A percentile compares a stretch with the other conserved stretches of the same genome.
phyloP scores from a whole-genome alignment of 1,140 invertebrate genomes.

The Lasioglossum albipes region DNA sequence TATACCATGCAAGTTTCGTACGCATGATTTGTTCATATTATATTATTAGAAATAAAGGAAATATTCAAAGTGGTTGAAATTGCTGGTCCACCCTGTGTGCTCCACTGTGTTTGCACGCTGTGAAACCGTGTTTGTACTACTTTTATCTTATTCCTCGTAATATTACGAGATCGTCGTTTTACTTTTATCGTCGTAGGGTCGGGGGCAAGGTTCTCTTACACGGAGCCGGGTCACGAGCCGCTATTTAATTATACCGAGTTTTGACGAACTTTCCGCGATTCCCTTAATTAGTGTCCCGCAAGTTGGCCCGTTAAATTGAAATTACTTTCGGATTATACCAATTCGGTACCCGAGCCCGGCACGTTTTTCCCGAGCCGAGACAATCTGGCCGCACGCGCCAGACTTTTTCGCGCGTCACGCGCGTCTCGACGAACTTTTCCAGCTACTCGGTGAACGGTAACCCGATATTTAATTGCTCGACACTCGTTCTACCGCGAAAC shows the following conservation, averaged over 20 bases:
- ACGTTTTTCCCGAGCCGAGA: neutral
- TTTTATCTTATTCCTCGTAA: neutral
- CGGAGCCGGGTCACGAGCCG: conserved; percentile 12
- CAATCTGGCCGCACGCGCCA: neutral
- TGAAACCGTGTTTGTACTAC: neutral
- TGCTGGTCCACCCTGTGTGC: no score
- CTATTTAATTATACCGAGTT: conserved; percentile 57
- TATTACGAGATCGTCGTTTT: conserved; percentile 13
- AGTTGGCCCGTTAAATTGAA: conserved; percentile 30
- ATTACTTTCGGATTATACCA: conserved; percentile 38
- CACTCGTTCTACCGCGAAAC: neutral
- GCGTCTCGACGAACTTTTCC: neutral
- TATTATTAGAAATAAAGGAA: no score
- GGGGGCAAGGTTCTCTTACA: conserved; percentile 7
- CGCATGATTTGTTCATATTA: no score
- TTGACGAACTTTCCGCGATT: conserved; percentile 55
- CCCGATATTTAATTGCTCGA: conserved; percentile 41
- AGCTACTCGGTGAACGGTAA: neutral
- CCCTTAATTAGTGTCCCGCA: conserved; percentile 51
- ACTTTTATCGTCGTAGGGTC: neutral
- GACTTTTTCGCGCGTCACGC: neutral
- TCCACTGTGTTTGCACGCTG: no score
- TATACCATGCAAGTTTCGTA: no score
- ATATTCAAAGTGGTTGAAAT: no score
- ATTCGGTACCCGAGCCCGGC: neutral